A percentile compares a stretch with the other conserved stretches of the same genome.
Evolutionary conservation across 2,888 invertebrate species (phyloP).

Genomic region (Hermaeophaga mercurialis): DNA sequence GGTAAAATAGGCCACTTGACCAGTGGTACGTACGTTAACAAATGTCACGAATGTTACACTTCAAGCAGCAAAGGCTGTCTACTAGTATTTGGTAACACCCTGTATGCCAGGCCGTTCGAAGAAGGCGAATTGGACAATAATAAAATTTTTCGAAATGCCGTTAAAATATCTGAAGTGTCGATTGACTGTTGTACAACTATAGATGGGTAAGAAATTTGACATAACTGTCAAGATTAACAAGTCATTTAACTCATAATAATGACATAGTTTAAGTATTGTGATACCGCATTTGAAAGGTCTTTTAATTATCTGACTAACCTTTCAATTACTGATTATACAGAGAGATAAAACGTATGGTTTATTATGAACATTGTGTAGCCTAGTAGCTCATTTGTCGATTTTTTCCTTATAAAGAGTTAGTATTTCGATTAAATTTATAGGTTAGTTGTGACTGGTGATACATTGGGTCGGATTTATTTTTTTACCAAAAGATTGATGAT

Average conservation of each 20-base stretch:
- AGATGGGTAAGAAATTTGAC: slow-evolving; percentile 58
- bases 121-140: slow-evolving; percentile 50
- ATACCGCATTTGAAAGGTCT: no score
- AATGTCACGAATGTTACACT: slow-evolving; percentile 60
- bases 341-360: no score
- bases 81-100: slow-evolving; percentile 60
- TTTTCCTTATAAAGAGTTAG: no score
- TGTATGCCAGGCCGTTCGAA: slow-evolving; percentile 54
- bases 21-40: slow-evolving; percentile 61
- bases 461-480: slow-evolving; percentile 62
- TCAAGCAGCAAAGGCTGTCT: slow-evolving; percentile 60
- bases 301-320: no score
- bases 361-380: no score
- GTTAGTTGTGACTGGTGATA: slow-evolving; percentile 61
- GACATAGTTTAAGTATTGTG: no score
- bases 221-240: not conserved
- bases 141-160: slow-evolving; percentile 59
- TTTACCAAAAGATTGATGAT: slow-evolving; percentile 65
- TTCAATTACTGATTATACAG: no score
- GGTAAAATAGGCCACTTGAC: slow-evolving; percentile 58
- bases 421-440: slow-evolving; percentile 35
- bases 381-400: no score
- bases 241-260: no score
- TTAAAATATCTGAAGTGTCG: slow-evolving; percentile 56
- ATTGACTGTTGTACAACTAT: slow-evolving; percentile 61